These are phyloP conservation scores for Sisyra nigra DNA, from an alignment of 2,888 invertebrate species.

Conservation along the genomic window DNA sequence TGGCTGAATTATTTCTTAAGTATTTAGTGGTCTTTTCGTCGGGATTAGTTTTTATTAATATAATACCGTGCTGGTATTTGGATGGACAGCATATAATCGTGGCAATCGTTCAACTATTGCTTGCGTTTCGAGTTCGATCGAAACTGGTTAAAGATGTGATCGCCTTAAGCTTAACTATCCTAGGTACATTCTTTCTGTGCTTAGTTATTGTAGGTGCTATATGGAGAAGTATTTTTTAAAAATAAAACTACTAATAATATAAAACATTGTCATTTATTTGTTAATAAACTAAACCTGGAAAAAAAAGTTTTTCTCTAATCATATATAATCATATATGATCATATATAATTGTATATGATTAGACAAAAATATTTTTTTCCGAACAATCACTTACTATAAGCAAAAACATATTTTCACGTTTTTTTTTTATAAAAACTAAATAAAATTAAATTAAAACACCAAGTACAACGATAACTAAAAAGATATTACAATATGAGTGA, in stretches of 20 bases:
- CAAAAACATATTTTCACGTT: no score
- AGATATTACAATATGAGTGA: no score
- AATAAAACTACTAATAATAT: conserved; percentile 7
- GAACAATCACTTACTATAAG: no score
- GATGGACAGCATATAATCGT: conserved; percentile 84
- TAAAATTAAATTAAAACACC: no score
- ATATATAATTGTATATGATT: no score
- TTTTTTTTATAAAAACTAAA: no score
- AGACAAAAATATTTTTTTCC: no score
- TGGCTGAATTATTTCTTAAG: conserved; percentile 54
- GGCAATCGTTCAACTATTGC: conserved; percentile 43
- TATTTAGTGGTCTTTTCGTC: conserved; percentile 77
- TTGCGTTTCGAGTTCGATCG: conserved; percentile 30
- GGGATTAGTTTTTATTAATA: conserved; percentile 79
- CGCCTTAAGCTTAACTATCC: conserved; percentile 48
- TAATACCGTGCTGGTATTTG: conserved; percentile 82
- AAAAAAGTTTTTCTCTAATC: neutral
- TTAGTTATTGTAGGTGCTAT: conserved; percentile 46
- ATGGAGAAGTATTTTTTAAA: conserved; percentile 23
- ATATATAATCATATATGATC: no score
- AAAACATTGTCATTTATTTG: neutral
- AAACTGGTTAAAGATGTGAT: conserved; percentile 42
- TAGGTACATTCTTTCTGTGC: conserved; percentile 53
- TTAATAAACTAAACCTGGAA: neutral
- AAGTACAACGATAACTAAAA: no score